Conservation (phyloP, 2,888 invertebrate species). For the Himalopsyche tibetana region DNA sequence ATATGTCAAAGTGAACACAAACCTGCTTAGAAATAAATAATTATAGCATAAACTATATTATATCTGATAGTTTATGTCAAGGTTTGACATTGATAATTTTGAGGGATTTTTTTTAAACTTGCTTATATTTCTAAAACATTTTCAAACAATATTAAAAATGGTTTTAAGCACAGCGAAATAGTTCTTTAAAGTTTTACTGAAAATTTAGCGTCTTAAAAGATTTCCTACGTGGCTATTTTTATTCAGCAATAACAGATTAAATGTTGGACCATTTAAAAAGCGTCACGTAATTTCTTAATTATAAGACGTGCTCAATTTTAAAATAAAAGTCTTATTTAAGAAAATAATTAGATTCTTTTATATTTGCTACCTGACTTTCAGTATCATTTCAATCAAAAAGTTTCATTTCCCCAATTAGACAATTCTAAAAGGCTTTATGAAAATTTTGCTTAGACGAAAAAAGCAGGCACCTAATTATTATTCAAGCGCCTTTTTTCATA, state of each 20-base stretch:
- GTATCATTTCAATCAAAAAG: conserved; percentile 40
- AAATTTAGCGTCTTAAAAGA: not conserved
- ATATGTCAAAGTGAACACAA: too few relatives aligned
- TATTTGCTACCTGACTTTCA: conserved; percentile 28
- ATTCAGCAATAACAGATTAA: conserved; percentile 22
- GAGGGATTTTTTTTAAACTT: too few relatives aligned
- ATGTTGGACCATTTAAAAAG: conserved; percentile 1
- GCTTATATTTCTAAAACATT: too few relatives aligned
- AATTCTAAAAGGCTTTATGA: conserved; percentile 10
- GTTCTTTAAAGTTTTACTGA: not conserved
- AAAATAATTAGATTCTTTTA: conserved; percentile 35
- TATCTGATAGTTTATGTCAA: too few relatives aligned
- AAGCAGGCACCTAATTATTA: conserved; percentile 18
- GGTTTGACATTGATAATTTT: too few relatives aligned
- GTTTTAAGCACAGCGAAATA: too few relatives aligned
- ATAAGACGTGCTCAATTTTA: conserved; percentile 36
- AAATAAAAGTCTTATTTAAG: conserved; percentile 42
- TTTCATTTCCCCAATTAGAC: conserved; percentile 35
- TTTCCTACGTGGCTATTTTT: not conserved
- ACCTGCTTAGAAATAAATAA: too few relatives aligned
- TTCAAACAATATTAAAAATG: too few relatives aligned
- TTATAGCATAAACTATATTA: too few relatives aligned
- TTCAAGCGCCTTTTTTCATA: not conserved
- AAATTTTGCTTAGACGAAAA: not conserved
- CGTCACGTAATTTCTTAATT: conserved; percentile 38